Evolutionary conservation across 2,797 vertebrate genomes (phyloP), one percentile per base, ranked within the genome.

Genomic region (Myripristis jacobus): DNA sequence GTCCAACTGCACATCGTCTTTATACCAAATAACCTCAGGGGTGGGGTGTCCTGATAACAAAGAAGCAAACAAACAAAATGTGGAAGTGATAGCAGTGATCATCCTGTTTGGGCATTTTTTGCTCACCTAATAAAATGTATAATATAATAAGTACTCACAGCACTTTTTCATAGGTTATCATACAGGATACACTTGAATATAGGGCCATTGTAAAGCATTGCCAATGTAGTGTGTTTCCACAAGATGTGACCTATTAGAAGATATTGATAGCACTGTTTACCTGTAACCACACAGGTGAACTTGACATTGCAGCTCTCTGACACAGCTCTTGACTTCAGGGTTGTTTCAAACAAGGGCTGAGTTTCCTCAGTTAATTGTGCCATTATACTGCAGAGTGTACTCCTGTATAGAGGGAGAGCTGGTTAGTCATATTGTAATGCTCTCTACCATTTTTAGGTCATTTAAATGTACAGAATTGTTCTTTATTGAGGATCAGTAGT

Each of bases 321-420:
- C 75, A 99, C 96, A 70, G 98, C 95, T 79, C 88, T 96, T 57
- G 97, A 97, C 92, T 96, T 97, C 85, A 99, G 94, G 6, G 97
- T 99, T 48, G 93, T 96, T 90, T 97, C 94, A 58, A 99, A 99
- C 25, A 92, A 91, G 0, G 98, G 98, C 86, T 99, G 98, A 3
- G 95, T 98, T 85, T 99, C 98, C 78, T 98, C 98, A 0, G 96
- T 96, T 84, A 99, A 87, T 72, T 98, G 97, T 60, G 97, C 96
- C 70, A 99, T 99, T 83, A 99, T 94, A 64, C 94, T 96, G 93
- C 97, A 98, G 82, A 99, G 96, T 50, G 97, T 98, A 92, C 96
- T 98, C 94, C 98, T 99, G 90, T 47, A 44, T 58, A 34, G 41
- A 36, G 77, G 38, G 4, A 1, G 15, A 69, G 53, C 13, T 11